phyloP scores from a whole-genome alignment of 2,888 invertebrate genomes.

The Scotopteryx bipunctaria region DNA sequence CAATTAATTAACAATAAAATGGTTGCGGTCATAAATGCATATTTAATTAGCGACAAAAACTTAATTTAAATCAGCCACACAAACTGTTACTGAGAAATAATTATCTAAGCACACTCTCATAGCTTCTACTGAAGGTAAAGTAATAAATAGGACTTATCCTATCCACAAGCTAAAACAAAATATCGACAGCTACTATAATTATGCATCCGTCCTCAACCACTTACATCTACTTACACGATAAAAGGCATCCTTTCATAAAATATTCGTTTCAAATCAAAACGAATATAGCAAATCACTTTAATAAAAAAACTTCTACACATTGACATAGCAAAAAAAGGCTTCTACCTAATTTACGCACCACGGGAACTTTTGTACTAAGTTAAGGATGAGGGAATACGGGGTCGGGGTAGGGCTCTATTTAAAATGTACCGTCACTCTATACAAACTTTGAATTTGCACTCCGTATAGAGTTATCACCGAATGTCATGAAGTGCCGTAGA shows the following conservation, averaged over 20 bases:
- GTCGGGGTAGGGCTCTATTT: slow-evolving; percentile 54
- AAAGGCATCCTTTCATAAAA: slow-evolving; percentile 79
- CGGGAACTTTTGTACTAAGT: slow-evolving; percentile 74
- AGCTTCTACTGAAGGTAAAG: slow-evolving; percentile 55
- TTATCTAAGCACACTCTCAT: slow-evolving; percentile 53
- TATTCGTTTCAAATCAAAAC: slow-evolving; percentile 60
- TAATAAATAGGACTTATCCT: slow-evolving; percentile 57
- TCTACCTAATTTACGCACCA: slow-evolving; percentile 57
- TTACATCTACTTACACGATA: slow-evolving; percentile 77
- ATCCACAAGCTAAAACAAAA: slow-evolving; percentile 62
- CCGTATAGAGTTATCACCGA: slow-evolving; percentile 27
- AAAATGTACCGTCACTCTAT: slow-evolving; percentile 34
- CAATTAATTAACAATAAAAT: slow-evolving; percentile 77
- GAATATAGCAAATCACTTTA: slow-evolving; percentile 69
- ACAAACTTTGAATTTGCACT: slow-evolving; percentile 19
- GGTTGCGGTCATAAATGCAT: slow-evolving; percentile 70
- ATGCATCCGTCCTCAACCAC: slow-evolving; percentile 62
- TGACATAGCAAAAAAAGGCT: slow-evolving; percentile 67
- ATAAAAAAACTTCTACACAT: slow-evolving; percentile 64
- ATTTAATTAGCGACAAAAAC: slow-evolving; percentile 64
- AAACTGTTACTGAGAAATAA: slow-evolving; percentile 47
- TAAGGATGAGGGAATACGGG: slow-evolving; percentile 19
- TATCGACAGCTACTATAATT: slow-evolving; percentile 64
- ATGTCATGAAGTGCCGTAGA: slow-evolving; percentile 38
- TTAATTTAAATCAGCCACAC: slow-evolving; percentile 52